Evolutionary conservation across 2,113 vertebrate genomes (phyloP), one percentile per base, ranked within the genome.

Genomic region (Phrynosoma platyrhinos): DNA sequence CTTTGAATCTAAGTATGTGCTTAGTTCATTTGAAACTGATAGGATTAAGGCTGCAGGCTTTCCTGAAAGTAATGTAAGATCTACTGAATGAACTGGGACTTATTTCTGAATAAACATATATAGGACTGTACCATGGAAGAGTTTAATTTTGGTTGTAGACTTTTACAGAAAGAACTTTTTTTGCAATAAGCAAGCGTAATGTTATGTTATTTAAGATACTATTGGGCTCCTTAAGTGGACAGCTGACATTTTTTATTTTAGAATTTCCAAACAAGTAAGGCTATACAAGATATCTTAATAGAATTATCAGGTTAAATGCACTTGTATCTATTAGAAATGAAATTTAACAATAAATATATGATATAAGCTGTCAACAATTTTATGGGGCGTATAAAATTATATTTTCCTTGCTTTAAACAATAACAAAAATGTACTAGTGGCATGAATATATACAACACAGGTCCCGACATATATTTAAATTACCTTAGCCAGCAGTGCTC

Each of bases 371-470:
- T 93, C 92, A 92, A 91, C 96, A 94, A 94, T 92, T 92, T 89
- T 87, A 95, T 92, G 93, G 89, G 93, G 90, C 87, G 94, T 96
- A 95, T 91, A 95, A 95, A 96, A 96, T 92, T 94, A 94, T 92
- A 92, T 92, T 95, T 94, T 92, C 27, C 91, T 94, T 93, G 91
- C 91, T 95, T 95, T 89, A 92, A 94, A 93, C 87, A 93, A 84
- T 83, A 87, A 85, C 88, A 90, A 93, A 94, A 83, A 21, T 18
- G 90, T 92, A 93, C 94, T 95, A 94, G 94, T 92, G 93, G 95
- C 92, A 90, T 95, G 94, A 96, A 96, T 95, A 96, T 95, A 94
- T 91, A 95, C 95, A 95, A 95, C 91, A 95, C 95, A 94, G 94
- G 95, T 94, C 92, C 90, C 91, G 74, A 92, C 79, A 9, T 88